A percentile compares a stretch with the other conserved stretches of the same genome.
phyloP scores from a whole-genome alignment of 2,888 invertebrate genomes.

The Hydraecia micacea region DNA sequence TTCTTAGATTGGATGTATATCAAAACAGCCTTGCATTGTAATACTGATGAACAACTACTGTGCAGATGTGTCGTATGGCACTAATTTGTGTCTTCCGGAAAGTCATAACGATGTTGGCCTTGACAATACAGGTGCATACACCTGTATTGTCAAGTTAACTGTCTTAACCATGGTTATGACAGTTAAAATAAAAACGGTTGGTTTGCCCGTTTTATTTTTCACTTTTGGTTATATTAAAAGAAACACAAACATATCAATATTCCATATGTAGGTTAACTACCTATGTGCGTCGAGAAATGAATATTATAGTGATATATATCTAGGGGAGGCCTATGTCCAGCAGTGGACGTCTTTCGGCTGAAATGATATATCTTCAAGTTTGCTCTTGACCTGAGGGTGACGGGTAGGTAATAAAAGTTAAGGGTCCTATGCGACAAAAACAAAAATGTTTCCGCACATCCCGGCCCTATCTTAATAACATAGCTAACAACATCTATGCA shows the following conservation, averaged over 20 bases:
- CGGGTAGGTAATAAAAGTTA: background rate
- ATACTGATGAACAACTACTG: slow-evolving; percentile 18
- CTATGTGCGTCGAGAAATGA: background rate
- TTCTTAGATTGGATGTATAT: slow-evolving; percentile 5
- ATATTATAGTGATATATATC: no score
- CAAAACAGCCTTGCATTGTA: slow-evolving; percentile 30
- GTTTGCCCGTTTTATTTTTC: background rate
- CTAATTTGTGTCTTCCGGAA: slow-evolving; percentile 62
- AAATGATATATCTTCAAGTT: no score
- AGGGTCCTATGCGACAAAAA: background rate
- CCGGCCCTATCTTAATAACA: slow-evolving; percentile 13
- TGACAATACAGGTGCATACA: slow-evolving; percentile 48
- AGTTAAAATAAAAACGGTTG: background rate
- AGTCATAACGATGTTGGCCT: slow-evolving; percentile 48
- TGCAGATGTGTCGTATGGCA: slow-evolving; percentile 29
- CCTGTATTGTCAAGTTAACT: no score
- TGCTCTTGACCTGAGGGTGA: background rate
- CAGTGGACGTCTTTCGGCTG: no score
- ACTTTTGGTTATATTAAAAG: background rate
- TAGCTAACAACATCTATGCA: slow-evolving; percentile 7
- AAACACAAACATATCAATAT: background rate
- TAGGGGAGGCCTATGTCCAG: no score
- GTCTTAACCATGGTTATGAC: background rate
- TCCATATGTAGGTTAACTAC: no score
- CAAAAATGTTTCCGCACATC: background rate